Evolutionary conservation across 2,797 vertebrate species (phyloP).

Genomic region (Danio jaintianensis): DNA sequence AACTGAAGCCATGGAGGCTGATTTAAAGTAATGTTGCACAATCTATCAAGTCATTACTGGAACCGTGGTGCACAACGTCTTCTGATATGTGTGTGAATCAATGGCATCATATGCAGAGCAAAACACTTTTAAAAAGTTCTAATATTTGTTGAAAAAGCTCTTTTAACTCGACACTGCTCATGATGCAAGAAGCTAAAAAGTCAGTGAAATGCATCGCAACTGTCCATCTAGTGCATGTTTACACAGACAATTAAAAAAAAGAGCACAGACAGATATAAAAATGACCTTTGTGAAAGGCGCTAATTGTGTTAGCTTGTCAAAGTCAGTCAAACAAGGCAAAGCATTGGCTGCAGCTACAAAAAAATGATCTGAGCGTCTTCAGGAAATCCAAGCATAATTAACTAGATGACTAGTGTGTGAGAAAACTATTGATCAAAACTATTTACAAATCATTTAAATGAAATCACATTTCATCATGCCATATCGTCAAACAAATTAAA

Average conservation of each 20-base stretch:
- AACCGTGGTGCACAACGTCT: not conserved
- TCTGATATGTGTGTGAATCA: not conserved
- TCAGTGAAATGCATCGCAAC: not conserved
- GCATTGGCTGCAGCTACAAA: not conserved
- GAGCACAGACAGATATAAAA: not conserved
- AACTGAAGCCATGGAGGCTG: constrained; percentile 27
- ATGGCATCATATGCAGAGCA: not conserved
- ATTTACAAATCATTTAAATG: not conserved
- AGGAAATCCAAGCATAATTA: not conserved
- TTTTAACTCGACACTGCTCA: not conserved
- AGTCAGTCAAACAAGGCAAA: not conserved
- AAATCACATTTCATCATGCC: not conserved
- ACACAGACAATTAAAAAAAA: not conserved
- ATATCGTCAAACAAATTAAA: not conserved
- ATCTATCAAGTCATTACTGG: not conserved
- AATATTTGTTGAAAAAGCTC: not conserved
- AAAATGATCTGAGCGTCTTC: not conserved
- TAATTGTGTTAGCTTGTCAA: not conserved
- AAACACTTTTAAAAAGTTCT: not conserved
- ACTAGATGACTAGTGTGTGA: not conserved
- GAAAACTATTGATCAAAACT: not conserved
- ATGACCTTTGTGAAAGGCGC: constrained; percentile 3
- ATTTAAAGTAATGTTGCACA: not conserved
- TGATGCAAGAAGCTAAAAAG: not conserved
- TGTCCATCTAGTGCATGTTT: not conserved